These are phyloP conservation scores for Lathronympha strigana DNA, from an alignment of 2,888 invertebrate species.

Conservation along the genomic window DNA sequence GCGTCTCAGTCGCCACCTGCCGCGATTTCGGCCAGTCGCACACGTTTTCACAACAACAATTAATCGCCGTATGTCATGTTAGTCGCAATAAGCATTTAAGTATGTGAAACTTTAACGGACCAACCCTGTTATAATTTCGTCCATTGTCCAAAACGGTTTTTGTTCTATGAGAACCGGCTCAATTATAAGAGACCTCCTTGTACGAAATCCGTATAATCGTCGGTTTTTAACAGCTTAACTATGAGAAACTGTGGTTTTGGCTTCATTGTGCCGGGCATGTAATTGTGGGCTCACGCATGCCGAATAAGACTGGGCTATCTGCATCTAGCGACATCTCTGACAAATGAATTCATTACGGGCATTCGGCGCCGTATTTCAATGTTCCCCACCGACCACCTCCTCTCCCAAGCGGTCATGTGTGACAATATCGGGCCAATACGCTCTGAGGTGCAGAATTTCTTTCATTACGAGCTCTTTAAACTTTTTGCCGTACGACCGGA, in stretches of 20 bases:
- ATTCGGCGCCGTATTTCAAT: conserved; percentile 56
- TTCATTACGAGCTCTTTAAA: conserved; percentile 59
- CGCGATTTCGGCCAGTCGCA: conserved; percentile 52
- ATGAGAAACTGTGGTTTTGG: conserved; percentile 78
- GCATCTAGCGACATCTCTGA: conserved; percentile 50
- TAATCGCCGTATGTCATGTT: conserved; percentile 79
- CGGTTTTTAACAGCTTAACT: conserved; percentile 80
- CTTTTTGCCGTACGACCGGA: conserved; percentile 67
- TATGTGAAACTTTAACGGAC: conserved; percentile 79
- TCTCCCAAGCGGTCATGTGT: background rate
- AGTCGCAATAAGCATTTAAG: conserved; percentile 75
- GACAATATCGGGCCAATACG: conserved; percentile 7
- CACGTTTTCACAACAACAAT: conserved; percentile 68
- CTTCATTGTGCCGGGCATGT: conserved; percentile 71
- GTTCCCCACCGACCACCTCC: conserved; percentile 50
- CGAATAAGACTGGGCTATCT: conserved; percentile 48
- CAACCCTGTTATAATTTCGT: conserved; percentile 80
- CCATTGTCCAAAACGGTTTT: conserved; percentile 80
- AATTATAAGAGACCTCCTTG: conserved; percentile 71
- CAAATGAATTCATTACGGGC: conserved; percentile 62
- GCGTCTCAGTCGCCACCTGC: conserved; percentile 48
- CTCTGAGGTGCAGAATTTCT: conserved; percentile 49
- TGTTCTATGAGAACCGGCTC: conserved; percentile 82
- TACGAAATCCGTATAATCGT: conserved; percentile 81
- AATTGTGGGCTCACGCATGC: conserved; percentile 56